Evolutionary conservation across 2,113 vertebrate genomes (phyloP).

Genomic region (Rostratula benghalensis): DNA sequence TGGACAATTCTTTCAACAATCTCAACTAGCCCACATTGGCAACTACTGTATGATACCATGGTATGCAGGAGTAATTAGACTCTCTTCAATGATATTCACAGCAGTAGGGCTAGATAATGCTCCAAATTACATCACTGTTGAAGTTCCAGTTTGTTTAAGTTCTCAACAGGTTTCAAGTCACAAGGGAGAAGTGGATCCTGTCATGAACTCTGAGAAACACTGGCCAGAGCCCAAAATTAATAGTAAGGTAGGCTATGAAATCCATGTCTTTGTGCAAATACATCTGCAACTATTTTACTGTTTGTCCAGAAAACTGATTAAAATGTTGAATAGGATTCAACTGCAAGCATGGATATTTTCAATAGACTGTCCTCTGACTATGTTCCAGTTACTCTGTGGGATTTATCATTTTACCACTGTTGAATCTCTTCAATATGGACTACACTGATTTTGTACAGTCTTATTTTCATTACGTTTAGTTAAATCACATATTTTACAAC

Average conservation of each 20-base stretch:
- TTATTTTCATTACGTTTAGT: neutral
- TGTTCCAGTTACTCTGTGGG: neutral
- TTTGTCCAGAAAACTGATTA: neutral
- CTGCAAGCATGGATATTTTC: neutral
- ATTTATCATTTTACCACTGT: neutral
- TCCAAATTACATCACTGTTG: neutral
- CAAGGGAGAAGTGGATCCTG: neutral
- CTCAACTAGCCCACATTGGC: neutral
- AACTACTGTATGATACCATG: neutral
- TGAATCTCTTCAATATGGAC: neutral
- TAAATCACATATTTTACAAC: neutral
- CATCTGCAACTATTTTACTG: neutral
- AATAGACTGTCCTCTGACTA: neutral
- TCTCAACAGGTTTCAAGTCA: neutral
- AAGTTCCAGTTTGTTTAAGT: neutral
- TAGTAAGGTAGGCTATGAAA: neutral
- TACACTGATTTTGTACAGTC: neutral
- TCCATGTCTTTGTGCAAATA: neutral
- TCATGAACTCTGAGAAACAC: neutral
- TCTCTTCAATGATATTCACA: neutral
- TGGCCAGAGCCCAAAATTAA: neutral
- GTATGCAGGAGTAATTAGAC: neutral
- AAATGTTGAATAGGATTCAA: neutral
- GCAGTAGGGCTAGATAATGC: neutral
- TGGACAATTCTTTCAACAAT: neutral